Base-by-base conservation (phyloP, 2,888 invertebrate species). In the Vannuccia rotundouncinata region DNA sequence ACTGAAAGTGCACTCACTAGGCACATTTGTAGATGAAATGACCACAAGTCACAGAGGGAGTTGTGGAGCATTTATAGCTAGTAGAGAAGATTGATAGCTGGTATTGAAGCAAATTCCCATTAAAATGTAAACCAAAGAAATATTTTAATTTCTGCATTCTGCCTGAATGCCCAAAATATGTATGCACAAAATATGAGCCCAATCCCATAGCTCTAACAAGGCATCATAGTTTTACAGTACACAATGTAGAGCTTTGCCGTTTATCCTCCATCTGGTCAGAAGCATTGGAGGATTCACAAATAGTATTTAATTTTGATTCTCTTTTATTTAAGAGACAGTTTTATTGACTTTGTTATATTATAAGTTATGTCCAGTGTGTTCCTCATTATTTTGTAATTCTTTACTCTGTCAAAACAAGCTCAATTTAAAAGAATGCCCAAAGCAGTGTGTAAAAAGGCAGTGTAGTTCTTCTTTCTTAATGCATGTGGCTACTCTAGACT, bases 331-430 rank as follows among this genome's bases (percentile, higher is more conserved):
- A 22, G 22, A 66, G 66, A 66, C 66, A 22, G 66, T 22, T 66
- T 66, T 66, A 66, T 66, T 66, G 25, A 27, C 66, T 66, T 66
- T 66, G 22, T 66, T 66, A 66, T 66, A 17, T 66, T 27, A 66
- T 66, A 22, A 66, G 5, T 66, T 66, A 66, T 66, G 66, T 66
- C 66, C 66, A 66, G 25, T 66, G 66, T 66, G 22, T 66, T 22
- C 22, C 66, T 66, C 66, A 66, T n/a, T 66, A 66, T 66, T 66
- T 66, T 5, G 66, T 27, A 66, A 66, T 66, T 66, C 66, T 66
- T 66, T 66, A 66, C 66, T 5, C 66, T 66, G 66, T 66, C 66
- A 66, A 27, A 66, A 66, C 66, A 66, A 66, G 66, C 66, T n/a
- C 13, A 66, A 66, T 66, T 22, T 5, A 66, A n/a, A 66, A 66